These are phyloP conservation scores for Parus major DNA, from an alignment of 2,113 vertebrate genomes.

Conservation along the genomic window DNA sequence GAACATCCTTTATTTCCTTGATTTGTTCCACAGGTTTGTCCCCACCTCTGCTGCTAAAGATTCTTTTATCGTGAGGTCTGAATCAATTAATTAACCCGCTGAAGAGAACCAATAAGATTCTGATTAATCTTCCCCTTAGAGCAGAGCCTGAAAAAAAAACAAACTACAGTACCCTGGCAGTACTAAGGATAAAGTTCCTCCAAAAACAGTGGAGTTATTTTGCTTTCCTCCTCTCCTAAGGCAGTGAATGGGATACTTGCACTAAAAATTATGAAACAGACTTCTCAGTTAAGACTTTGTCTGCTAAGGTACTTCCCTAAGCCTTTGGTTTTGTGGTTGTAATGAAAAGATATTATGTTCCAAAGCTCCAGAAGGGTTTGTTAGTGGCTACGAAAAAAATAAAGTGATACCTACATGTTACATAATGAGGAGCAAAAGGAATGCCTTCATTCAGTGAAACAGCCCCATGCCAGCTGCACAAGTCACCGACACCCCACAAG, in stretches of 20 bases:
- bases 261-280: background rate
- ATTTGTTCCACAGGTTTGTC: background rate
- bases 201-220: background rate
- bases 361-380: background rate
- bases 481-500: background rate
- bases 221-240: background rate
- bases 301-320: background rate
- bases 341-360: background rate
- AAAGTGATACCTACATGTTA: background rate
- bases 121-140: background rate
- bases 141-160: background rate
- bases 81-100: background rate
- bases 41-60: background rate
- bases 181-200: background rate
- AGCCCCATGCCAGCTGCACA: background rate
- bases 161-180: background rate
- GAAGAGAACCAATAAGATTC: background rate
- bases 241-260: background rate
- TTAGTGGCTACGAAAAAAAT: background rate
- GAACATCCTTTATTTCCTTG: background rate
- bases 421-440: background rate
- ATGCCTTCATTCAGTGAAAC: background rate
- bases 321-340: background rate
- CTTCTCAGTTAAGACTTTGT: background rate
- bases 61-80: background rate